phyloP scores from a whole-genome alignment of 2,113 vertebrate species.

The Scomber japonicus region DNA sequence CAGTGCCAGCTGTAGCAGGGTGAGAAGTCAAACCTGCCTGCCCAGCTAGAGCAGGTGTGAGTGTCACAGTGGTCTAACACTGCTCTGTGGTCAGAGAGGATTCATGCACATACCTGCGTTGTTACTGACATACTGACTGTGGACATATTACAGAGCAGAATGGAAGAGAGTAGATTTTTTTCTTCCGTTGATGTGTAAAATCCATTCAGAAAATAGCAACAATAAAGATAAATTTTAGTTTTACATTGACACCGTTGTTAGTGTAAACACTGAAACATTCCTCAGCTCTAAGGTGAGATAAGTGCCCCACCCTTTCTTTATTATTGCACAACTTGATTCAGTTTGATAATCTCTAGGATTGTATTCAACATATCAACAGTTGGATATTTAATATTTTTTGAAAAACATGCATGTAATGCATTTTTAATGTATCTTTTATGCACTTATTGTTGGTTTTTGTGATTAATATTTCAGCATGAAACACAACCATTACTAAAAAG shows the following conservation, averaged over 20 bases:
- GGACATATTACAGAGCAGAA: background rate
- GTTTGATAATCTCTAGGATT: slow-evolving; percentile 25
- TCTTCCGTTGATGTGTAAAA: background rate
- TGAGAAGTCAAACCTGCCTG: slow-evolving; percentile 44
- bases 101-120: background rate
- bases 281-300: slow-evolving; percentile 18
- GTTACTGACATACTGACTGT: background rate
- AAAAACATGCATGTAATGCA: slow-evolving; percentile 19
- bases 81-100: slow-evolving; percentile 9
- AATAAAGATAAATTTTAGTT: background rate
- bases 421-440: slow-evolving; percentile 42
- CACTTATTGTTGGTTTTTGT: slow-evolving; percentile 20
- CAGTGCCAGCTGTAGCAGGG: slow-evolving; percentile 40
- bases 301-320: slow-evolving; percentile 35
- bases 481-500: slow-evolving; percentile 11
- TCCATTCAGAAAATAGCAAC: background rate
- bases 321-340: slow-evolving; percentile 10
- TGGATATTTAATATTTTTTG: slow-evolving; percentile 1
- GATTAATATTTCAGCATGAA: slow-evolving; percentile 47
- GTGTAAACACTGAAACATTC: slow-evolving; percentile 31
- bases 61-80: slow-evolving; percentile 36
- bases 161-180: fast-evolving
- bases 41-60: slow-evolving; percentile 63
- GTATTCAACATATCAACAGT: background rate
- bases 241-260: background rate